Evolutionary conservation across 2,888 invertebrate genomes (phyloP).

Genomic region (Cheilosia grossa): DNA sequence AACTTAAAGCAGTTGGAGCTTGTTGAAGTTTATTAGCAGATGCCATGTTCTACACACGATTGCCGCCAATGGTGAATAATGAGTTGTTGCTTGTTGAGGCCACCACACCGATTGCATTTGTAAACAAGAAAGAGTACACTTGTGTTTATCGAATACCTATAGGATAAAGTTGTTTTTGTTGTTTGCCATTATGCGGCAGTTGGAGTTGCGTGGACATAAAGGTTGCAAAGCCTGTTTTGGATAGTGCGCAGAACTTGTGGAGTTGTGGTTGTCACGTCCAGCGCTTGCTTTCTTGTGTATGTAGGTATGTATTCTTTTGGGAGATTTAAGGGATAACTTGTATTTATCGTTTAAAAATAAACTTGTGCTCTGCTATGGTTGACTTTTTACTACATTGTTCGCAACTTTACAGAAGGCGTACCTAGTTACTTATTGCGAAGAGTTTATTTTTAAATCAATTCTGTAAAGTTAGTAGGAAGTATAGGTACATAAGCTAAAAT

Average conservation of each 20-base stretch:
- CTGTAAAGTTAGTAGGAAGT: too few species aligned
- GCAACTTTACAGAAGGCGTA: too few species aligned
- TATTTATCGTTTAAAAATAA: slow-evolving; percentile 22
- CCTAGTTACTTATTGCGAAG: too few species aligned
- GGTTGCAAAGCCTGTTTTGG: slow-evolving; percentile 71
- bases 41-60: slow-evolving; percentile 12
- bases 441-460: too few species aligned
- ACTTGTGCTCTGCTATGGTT: neutral
- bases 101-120: too few species aligned
- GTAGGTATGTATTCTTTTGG: neutral
- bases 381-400: neutral
- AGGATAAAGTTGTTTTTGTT: slow-evolving; percentile 6
- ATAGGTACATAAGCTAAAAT: too few species aligned
- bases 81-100: too few species aligned
- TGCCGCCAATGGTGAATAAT: slow-evolving; percentile 23
- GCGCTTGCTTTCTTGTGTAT: neutral
- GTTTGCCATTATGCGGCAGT: slow-evolving; percentile 12
- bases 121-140: too few species aligned
- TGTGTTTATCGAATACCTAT: neutral
- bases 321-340: slow-evolving; percentile 39
- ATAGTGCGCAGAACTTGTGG: slow-evolving; percentile 30
- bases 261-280: slow-evolving; percentile 7
- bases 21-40: neutral
- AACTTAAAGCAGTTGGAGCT: too few species aligned
- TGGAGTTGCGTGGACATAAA: slow-evolving; percentile 28